Percentiles rank a stretch among this genome's conserved stretches.
These are phyloP conservation scores for Erebia palarica DNA, from an alignment of 2,888 invertebrate species.

Conservation along the genomic window DNA sequence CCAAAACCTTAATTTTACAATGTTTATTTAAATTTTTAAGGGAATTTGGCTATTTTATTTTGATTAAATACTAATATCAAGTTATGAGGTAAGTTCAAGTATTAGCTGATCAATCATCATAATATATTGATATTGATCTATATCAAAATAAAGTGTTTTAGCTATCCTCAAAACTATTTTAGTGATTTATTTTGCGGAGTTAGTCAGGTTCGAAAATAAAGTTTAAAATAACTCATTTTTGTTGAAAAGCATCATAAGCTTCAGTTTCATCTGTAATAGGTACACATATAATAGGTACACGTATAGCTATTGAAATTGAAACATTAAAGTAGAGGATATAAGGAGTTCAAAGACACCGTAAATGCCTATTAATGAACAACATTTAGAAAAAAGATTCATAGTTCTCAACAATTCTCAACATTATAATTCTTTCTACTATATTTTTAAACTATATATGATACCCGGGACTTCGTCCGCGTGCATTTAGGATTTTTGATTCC, in stretches of 20 bases:
- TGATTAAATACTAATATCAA: not conserved
- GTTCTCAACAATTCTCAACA: not conserved
- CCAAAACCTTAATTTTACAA: slow-evolving; percentile 2
- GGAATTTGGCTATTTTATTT: slow-evolving; percentile 12
- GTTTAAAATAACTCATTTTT: not conserved
- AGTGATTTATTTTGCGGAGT: not conserved
- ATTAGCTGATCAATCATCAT: not conserved
- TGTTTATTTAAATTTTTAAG: not conserved
- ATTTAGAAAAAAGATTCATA: not conserved
- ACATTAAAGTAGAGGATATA: not conserved
- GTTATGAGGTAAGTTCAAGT: slow-evolving; percentile 1
- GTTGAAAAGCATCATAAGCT: not conserved
- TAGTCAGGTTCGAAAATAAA: not conserved
- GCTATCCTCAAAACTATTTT: not conserved
- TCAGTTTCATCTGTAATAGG: not conserved
- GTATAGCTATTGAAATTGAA: no score
- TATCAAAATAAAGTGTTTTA: not conserved
- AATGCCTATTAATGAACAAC: not conserved
- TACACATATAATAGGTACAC: not conserved
- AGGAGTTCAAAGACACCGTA: not conserved
- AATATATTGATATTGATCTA: not conserved
- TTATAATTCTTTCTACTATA: not conserved
- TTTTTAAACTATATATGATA: not conserved
- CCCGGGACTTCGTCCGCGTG: no score
- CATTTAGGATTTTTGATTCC: no score